Evolutionary conservation across 2,888 invertebrate genomes (phyloP).

Genomic region (Dioctria rufipes): DNA sequence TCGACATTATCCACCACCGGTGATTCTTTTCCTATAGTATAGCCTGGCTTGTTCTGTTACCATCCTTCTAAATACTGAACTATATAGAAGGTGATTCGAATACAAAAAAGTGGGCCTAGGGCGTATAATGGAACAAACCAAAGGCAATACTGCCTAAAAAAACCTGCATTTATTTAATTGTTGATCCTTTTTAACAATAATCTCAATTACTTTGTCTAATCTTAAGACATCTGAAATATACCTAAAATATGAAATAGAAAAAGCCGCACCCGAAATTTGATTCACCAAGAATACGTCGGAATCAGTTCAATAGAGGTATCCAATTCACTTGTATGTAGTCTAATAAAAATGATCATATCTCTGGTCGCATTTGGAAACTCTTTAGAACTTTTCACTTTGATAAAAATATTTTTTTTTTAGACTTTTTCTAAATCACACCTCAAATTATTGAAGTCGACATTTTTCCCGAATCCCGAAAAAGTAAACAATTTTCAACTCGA

Average conservation of each 20-base stretch:
- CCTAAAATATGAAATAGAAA: slow-evolving; percentile 14
- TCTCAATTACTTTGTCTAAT: background rate
- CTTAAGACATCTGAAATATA: background rate
- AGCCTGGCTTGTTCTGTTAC: background rate
- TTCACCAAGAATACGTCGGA: slow-evolving; percentile 35
- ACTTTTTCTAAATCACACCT: slow-evolving; percentile 15
- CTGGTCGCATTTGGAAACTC: background rate
- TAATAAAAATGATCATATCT: no score
- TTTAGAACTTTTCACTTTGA: slow-evolving; percentile 6
- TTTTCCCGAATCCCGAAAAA: background rate
- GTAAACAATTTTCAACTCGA: background rate
- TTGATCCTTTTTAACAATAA: slow-evolving; percentile 14
- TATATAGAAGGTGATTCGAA: slow-evolving; percentile 35
- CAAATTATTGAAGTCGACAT: slow-evolving; percentile 8
- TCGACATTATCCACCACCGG: slow-evolving; percentile 32
- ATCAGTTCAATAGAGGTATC: background rate
- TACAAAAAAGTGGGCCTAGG: slow-evolving; percentile 17
- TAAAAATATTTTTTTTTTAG: background rate
- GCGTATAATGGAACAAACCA: background rate
- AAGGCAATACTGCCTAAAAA: background rate
- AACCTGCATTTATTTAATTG: background rate
- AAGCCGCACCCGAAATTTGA: slow-evolving; percentile 45
- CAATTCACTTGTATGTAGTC: background rate
- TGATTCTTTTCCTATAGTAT: background rate
- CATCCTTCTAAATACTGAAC: slow-evolving; percentile 1